Evolutionary conservation across 2,797 vertebrate species (phyloP).

Genomic region (Peromyscus attwateri): DNA sequence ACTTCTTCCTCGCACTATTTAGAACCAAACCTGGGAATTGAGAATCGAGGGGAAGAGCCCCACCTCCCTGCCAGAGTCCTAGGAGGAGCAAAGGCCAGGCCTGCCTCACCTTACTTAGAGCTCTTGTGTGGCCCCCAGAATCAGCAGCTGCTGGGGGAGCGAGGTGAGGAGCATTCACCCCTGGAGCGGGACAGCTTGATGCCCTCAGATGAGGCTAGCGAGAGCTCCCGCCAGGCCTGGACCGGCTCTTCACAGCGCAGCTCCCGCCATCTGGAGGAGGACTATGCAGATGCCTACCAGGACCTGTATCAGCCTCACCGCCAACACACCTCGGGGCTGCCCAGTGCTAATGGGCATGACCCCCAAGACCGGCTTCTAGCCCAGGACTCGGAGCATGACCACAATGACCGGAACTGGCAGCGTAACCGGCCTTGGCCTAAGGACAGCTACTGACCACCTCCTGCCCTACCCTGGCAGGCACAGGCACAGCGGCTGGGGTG

Average conservation of each 20-base stretch:
- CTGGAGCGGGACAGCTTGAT: constrained; percentile 97
- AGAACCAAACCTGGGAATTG: not conserved
- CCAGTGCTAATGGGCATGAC: constrained; percentile 94
- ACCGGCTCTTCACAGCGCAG: constrained; percentile 88
- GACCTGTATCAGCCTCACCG: constrained; percentile 95
- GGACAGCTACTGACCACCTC: constrained; percentile 94
- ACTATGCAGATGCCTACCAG: constrained; percentile 92
- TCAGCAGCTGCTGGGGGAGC: constrained; percentile 93
- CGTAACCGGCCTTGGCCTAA: constrained; percentile 96
- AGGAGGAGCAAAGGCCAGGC: not conserved
- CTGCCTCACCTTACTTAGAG: not conserved
- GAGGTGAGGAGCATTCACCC: constrained; percentile 92
- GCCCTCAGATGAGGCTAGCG: constrained; percentile 96
- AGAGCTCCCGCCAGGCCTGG: constrained; percentile 93
- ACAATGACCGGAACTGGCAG: constrained; percentile 95
- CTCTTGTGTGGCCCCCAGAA: constrained; percentile 85
- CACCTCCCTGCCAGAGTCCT: not conserved
- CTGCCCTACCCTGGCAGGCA: constrained; percentile 36
- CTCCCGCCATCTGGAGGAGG: constrained; percentile 91
- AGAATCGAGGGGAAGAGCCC: not conserved
- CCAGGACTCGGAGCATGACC: constrained; percentile 92
- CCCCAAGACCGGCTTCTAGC: constrained; percentile 93
- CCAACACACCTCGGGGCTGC: constrained; percentile 91
- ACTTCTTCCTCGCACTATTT: constrained; percentile 4
- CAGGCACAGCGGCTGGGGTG: constrained; percentile 59